Evolutionary conservation across 2,113 vertebrate genomes (phyloP).

Genomic region (Ochotona princeps): DNA sequence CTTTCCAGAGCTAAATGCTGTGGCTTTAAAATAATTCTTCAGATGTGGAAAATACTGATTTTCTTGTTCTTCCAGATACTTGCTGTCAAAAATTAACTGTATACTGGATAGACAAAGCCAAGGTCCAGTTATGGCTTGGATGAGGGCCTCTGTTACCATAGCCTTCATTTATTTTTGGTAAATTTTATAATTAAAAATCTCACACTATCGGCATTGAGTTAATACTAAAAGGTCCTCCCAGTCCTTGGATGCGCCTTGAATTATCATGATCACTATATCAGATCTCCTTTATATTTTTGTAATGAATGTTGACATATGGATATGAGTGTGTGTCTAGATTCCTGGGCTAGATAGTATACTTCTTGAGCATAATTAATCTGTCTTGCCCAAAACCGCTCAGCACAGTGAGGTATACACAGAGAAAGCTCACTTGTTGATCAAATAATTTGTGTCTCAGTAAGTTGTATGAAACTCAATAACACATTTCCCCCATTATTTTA

Average conservation of each 20-base stretch:
- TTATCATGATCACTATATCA: neutral
- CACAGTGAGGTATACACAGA: neutral
- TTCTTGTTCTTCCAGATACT: neutral
- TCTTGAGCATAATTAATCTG: neutral
- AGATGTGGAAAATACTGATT: neutral
- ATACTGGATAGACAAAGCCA: neutral
- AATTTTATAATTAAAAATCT: neutral
- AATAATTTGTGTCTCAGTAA: neutral
- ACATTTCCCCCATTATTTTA: neutral
- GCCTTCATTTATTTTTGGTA: neutral
- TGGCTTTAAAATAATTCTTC: neutral
- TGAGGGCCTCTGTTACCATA: neutral
- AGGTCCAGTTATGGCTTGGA: neutral
- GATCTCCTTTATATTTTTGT: neutral
- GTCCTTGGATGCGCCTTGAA: neutral
- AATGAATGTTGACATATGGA: neutral
- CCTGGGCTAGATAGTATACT: neutral
- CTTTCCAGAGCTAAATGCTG: neutral
- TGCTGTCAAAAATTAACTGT: neutral
- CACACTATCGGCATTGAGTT: neutral
- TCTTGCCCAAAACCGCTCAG: neutral
- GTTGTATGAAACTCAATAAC: neutral
- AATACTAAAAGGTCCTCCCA: neutral
- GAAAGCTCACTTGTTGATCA: conserved; percentile 1
- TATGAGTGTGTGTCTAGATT: neutral